Evolutionary conservation across 2,797 vertebrate species (phyloP).

Genomic region (Melanotaenia nigrans): DNA sequence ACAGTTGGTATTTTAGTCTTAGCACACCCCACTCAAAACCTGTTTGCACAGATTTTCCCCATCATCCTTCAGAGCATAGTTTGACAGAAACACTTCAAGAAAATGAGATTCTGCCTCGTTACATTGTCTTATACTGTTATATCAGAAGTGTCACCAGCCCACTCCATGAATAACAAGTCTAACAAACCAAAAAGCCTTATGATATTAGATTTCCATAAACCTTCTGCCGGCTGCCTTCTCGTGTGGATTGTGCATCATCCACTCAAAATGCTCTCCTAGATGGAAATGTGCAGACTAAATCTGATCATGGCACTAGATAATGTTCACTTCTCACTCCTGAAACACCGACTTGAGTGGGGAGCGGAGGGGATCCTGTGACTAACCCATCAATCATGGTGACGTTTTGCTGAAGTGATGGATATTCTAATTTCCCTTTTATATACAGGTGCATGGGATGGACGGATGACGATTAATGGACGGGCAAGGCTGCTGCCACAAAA

Average conservation of each 20-base stretch:
- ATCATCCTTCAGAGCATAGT: constrained; percentile 77
- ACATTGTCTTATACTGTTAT: constrained; percentile 78
- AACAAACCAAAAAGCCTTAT: constrained; percentile 76
- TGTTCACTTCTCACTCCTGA: constrained; percentile 80
- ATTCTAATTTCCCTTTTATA: constrained; percentile 83
- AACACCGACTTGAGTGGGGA: constrained; percentile 70
- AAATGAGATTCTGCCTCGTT: constrained; percentile 81
- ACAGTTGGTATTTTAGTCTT: constrained; percentile 79
- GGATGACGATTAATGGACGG: constrained; percentile 78
- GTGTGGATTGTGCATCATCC: constrained; percentile 75
- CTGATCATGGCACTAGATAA: constrained; percentile 79
- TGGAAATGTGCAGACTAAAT: constrained; percentile 81
- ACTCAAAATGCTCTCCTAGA: constrained; percentile 73
- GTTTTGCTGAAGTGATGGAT: constrained; percentile 78
- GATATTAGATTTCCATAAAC: constrained; percentile 82
- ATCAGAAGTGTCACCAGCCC: constrained; percentile 80
- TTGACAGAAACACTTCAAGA: constrained; percentile 80
- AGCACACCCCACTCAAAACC: constrained; percentile 80
- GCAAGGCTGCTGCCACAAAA: constrained; percentile 72
- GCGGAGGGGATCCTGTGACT: constrained; percentile 76
- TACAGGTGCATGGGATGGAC: constrained; percentile 80
- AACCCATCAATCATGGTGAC: constrained; percentile 82
- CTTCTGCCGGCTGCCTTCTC: constrained; percentile 73
- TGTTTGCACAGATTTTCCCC: constrained; percentile 81
- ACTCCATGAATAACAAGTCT: constrained; percentile 78